Evolutionary conservation across 1,140 invertebrate species (phyloP).

Genomic region (Brachionus asplanchnoidis): DNA sequence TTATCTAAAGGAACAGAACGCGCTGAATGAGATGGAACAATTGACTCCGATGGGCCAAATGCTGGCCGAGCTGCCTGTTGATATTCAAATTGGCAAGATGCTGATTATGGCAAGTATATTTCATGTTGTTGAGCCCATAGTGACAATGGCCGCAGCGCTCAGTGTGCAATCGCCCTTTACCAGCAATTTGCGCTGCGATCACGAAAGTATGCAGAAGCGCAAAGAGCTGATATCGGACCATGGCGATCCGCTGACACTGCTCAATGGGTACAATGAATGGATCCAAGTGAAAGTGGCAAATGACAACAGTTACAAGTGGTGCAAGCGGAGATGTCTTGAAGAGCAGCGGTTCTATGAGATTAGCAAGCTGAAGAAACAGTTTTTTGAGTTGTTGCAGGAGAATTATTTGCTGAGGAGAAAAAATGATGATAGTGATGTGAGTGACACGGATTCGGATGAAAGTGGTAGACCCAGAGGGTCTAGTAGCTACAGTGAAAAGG

Average conservation of each 20-base stretch:
- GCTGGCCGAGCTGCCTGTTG: slow-evolving; percentile 81
- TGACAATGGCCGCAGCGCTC: slow-evolving; percentile 81
- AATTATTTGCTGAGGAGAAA: slow-evolving; percentile 13
- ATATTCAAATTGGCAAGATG: slow-evolving; percentile 92
- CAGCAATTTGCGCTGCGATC: slow-evolving; percentile 75
- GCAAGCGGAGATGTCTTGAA: slow-evolving; percentile 76
- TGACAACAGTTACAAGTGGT: slow-evolving; percentile 70
- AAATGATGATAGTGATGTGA: slow-evolving; percentile 4
- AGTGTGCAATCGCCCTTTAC: slow-evolving; percentile 90
- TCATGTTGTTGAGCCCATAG: slow-evolving; percentile 71
- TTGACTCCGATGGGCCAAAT: slow-evolving; percentile 84
- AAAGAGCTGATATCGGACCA: slow-evolving; percentile 81
- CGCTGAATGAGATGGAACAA: slow-evolving; percentile 73
- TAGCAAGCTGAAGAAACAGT: slow-evolving; percentile 82
- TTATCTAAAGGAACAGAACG: slow-evolving; percentile 76
- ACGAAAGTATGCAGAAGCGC: slow-evolving; percentile 72
- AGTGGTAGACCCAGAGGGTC: not conserved
- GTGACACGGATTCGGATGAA: slow-evolving; percentile 3
- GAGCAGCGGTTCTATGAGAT: slow-evolving; percentile 95
- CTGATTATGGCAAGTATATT: slow-evolving; percentile 85
- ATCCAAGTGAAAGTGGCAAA: slow-evolving; percentile 60
- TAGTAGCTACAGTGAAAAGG: slow-evolving; percentile 11
- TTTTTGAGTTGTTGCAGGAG: slow-evolving; percentile 71
- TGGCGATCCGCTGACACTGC: slow-evolving; percentile 85
- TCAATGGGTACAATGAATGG: slow-evolving; percentile 86